Percentiles rank a stretch among this genome's conserved stretches.
Conservation (phyloP, 2,888 invertebrate genomes). For the Dasypogon diadema region DNA sequence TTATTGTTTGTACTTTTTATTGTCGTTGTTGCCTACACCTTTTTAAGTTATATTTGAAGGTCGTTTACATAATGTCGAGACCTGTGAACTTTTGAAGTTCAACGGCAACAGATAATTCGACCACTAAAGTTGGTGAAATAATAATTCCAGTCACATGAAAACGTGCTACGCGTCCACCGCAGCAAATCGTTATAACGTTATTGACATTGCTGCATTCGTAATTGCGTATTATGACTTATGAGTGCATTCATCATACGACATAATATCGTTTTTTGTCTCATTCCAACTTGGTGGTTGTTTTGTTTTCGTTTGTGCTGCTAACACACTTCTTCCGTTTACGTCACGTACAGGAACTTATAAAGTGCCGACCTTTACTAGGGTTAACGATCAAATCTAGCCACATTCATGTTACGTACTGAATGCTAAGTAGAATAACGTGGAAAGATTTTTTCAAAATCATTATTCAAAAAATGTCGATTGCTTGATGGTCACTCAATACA, state of each 20-base stretch:
- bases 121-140: neutral
- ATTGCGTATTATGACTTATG: neutral
- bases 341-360: conserved; percentile 25
- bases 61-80: too few species aligned
- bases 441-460: conserved; percentile 3
- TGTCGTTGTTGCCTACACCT: too few species aligned
- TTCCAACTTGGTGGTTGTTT: neutral
- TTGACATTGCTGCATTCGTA: conserved; percentile 8
- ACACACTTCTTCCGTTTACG: conserved; percentile 30
- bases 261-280: neutral
- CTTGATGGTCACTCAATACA: conserved; percentile 3
- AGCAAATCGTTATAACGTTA: conserved; percentile 7
- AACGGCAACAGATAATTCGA: conserved; percentile 6
- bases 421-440: conserved; percentile 3
- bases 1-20: too few species aligned
- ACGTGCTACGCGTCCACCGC: neutral
- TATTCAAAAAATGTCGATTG: conserved; percentile 14
- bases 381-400: neutral
- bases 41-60: too few species aligned
- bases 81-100: conserved; percentile 32
- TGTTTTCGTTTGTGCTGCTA: conserved; percentile 21
- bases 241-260: neutral
- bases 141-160: conserved; percentile 25
- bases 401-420: neutral
- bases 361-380: conserved; percentile 23